A percentile compares a stretch with the other conserved stretches of the same genome.
Evolutionary conservation across 2,113 vertebrate genomes (phyloP).

Genomic region (Dromaius novaehollandiae): DNA sequence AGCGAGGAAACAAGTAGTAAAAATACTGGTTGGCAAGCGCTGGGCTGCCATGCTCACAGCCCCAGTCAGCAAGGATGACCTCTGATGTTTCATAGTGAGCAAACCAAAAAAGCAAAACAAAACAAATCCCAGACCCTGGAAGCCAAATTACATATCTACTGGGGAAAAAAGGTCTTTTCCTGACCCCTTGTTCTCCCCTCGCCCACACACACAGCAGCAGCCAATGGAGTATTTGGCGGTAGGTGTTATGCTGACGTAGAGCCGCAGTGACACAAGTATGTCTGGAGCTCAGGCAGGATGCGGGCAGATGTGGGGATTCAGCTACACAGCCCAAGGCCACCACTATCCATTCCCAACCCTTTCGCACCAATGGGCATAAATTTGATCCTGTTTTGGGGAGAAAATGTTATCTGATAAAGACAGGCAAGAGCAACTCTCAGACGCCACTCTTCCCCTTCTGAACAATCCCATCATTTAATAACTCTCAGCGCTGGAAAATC

Average conservation of each 20-base stretch:
- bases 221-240: background rate
- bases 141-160: background rate
- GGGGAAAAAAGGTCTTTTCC: rapidly evolving
- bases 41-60: rapidly evolving
- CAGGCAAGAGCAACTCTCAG: background rate
- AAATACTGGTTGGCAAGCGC: rapidly evolving
- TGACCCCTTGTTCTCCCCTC: background rate
- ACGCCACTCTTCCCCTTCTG: background rate
- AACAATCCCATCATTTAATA: background rate
- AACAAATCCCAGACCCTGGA: background rate
- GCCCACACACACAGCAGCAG: background rate
- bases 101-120: background rate
- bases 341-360: background rate
- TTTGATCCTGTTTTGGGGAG: too few relatives aligned
- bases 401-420: background rate
- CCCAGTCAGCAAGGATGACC: background rate
- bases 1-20: background rate
- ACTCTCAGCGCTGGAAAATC: background rate
- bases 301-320: background rate
- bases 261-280: background rate
- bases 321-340: background rate
- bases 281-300: background rate
- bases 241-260: background rate
- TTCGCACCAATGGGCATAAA: background rate
- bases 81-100: background rate